Conservation (phyloP, 2,797 vertebrate genomes). For the Nannoperca australis region DNA sequence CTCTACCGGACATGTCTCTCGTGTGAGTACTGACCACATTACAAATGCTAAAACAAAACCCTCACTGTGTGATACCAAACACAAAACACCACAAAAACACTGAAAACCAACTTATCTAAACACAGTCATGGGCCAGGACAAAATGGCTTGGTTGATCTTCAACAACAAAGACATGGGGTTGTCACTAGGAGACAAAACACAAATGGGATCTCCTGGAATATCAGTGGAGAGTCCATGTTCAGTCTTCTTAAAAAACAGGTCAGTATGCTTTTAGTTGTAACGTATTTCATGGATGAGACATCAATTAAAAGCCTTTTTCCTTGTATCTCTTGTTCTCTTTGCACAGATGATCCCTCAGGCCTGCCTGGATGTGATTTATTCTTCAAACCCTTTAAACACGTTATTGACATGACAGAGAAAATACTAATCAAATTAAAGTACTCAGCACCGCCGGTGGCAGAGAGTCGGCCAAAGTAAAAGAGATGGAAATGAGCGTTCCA, state of each 20-base stretch:
- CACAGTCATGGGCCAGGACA: conserved; percentile 57
- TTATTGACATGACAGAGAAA: conserved; percentile 53
- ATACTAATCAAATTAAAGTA: conserved; percentile 56
- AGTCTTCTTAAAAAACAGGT: conserved; percentile 16
- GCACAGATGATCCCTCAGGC: conserved; percentile 7
- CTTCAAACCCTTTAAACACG: conserved; percentile 55
- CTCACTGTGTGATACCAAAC: conserved; percentile 69
- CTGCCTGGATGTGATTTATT: conserved; percentile 19
- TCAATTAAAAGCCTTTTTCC: conserved; percentile 44
- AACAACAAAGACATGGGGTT: conserved; percentile 54
- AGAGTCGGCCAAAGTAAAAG: conserved; percentile 47
- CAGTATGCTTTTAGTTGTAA: conserved; percentile 20
- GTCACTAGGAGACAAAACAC: conserved; percentile 60
- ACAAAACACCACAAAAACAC: conserved; percentile 64
- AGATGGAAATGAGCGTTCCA: conserved; percentile 35
- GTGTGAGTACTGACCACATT: conserved; percentile 78
- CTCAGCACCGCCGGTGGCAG: conserved; percentile 12
- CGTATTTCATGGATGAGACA: conserved; percentile 36
- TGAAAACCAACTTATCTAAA: conserved; percentile 72
- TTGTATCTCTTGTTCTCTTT: conserved; percentile 26
- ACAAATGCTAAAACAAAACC: conserved; percentile 76
- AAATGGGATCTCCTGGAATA: conserved; percentile 29
- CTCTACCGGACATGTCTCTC: conserved; percentile 59
- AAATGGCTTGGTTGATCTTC: conserved; percentile 55
- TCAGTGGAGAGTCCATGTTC: background rate